Evolutionary conservation across 2,113 vertebrate genomes (phyloP).

Genomic region (Sisor rabdophorus): DNA sequence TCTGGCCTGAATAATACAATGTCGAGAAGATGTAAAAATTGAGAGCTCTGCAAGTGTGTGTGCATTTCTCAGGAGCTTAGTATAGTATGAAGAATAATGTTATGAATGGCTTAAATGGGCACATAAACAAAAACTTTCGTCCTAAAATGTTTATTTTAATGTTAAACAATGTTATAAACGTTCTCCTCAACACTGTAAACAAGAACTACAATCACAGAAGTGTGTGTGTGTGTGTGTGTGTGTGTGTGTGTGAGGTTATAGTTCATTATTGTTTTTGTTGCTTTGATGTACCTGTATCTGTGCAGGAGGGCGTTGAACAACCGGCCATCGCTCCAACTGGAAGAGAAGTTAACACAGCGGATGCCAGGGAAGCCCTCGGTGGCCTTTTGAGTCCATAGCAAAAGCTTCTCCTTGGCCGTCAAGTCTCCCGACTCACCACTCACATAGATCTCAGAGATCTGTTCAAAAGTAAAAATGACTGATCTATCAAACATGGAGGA

Average conservation of each 20-base stretch:
- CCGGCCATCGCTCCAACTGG: constrained; percentile 91
- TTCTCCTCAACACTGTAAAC: background rate
- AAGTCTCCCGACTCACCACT: constrained; percentile 92
- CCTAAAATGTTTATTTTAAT: background rate
- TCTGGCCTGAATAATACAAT: constrained; percentile 78
- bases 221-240: too few species aligned
- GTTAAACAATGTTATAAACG: background rate
- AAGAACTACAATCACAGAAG: background rate
- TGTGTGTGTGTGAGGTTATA: too few species aligned
- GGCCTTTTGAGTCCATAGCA: constrained; percentile 93
- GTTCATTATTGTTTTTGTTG: background rate
- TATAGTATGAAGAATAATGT: too few species aligned
- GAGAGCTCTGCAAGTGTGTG: background rate
- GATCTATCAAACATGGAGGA: background rate
- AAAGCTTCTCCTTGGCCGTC: constrained; percentile 96
- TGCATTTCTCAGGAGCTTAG: constrained; percentile 7
- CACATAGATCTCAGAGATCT: constrained; percentile 99
- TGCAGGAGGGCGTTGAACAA: constrained; percentile 99
- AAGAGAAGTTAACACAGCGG: constrained; percentile 95
- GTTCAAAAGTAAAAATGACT: constrained; percentile 28
- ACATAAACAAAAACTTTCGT: background rate
- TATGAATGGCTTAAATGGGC: too few species aligned
- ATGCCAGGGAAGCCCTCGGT: constrained; percentile 86
- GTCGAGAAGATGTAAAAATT: background rate
- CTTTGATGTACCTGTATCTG: constrained; percentile 82